A percentile compares a stretch with the other conserved stretches of the same genome.
Conservation (phyloP, 1,140 invertebrate genomes). For the Zophobas atratus region DNA sequence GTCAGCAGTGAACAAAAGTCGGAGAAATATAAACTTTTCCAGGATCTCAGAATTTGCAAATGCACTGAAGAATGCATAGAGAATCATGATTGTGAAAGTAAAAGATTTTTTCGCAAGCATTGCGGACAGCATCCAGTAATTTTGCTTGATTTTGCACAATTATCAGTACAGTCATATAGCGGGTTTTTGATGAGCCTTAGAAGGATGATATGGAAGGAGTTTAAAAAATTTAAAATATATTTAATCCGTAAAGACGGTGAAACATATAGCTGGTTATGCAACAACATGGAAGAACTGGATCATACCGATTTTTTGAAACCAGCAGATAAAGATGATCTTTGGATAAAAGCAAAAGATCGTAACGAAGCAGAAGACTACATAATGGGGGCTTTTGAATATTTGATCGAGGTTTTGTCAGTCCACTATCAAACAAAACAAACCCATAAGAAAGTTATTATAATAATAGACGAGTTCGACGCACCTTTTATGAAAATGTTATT, state of each 20-base stretch:
- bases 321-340: background rate
- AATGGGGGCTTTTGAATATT: background rate
- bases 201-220: background rate
- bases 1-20: slow-evolving; percentile 2
- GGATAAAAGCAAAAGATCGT: background rate
- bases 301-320: background rate
- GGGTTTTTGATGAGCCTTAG: background rate
- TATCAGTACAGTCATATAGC: background rate
- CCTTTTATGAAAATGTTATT: background rate
- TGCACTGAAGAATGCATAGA: background rate
- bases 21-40: slow-evolving; percentile 10
- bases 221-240: background rate
- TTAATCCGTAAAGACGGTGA: background rate
- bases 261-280: background rate
- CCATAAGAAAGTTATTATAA: background rate
- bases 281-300: background rate
- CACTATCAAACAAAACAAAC: slow-evolving; percentile 2
- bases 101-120: slow-evolving; percentile 7
- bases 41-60: slow-evolving; percentile 5
- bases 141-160: slow-evolving; percentile 5
- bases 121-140: slow-evolving; percentile 8
- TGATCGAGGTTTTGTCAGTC: background rate
- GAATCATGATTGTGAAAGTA: background rate
- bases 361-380: background rate
- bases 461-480: background rate